Evolutionary conservation across 2,113 vertebrate genomes (phyloP).

Genomic region (Rhinogobius similis): DNA sequence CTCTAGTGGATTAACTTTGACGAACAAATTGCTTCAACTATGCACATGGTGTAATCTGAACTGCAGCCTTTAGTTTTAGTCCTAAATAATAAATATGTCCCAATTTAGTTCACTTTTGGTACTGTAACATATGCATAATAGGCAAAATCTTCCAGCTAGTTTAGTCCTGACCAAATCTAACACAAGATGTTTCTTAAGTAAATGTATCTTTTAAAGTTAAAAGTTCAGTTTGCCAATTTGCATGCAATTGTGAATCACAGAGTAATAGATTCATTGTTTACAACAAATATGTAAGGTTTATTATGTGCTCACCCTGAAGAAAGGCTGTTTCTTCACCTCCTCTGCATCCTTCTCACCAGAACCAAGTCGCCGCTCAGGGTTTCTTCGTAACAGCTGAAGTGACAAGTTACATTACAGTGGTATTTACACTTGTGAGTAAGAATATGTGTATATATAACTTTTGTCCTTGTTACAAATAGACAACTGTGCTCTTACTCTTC

Average conservation of each 20-base stretch:
- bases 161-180: too few relatives aligned
- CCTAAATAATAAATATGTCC: too few relatives aligned
- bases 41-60: too few relatives aligned
- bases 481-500: slow-evolving; percentile 81
- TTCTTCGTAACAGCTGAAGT: slow-evolving; percentile 88
- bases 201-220: too few relatives aligned
- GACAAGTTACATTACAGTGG: not conserved
- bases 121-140: too few relatives aligned
- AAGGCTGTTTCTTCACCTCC: slow-evolving; percentile 97
- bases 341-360: slow-evolving; percentile 96
- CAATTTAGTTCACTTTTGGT: too few relatives aligned
- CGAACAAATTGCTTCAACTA: not conserved
- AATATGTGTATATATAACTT: slow-evolving; percentile 9
- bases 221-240: too few relatives aligned
- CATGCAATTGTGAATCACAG: not conserved
- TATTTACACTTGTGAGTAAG: not conserved
- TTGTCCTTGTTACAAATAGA: not conserved
- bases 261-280: not conserved
- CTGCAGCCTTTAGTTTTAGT: too few relatives aligned
- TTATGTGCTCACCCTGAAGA: slow-evolving; percentile 86
- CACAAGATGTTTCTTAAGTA: too few relatives aligned
- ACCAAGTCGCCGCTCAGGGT: slow-evolving; percentile 92
- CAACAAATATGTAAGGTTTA: not conserved
- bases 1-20: not conserved
- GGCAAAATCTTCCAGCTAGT: too few relatives aligned